Conservation (phyloP, 2,888 invertebrate species). For the Pseudococcus longispinus region DNA sequence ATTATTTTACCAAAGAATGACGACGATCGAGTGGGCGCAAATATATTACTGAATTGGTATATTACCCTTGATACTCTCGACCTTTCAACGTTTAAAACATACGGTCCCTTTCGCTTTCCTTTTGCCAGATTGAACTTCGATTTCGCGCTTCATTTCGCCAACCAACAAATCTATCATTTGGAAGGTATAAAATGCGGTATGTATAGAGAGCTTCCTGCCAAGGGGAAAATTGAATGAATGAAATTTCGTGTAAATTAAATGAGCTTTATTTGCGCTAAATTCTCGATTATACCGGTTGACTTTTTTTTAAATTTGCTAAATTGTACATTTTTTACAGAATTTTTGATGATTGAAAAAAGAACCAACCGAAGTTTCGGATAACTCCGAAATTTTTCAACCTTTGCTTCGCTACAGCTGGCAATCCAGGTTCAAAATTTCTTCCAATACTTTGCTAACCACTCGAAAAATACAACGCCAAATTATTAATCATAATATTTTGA, state of each 20-base stretch:
- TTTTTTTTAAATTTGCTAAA: not conserved
- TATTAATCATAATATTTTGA: not conserved
- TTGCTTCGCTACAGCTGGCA: too few species aligned
- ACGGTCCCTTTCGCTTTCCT: constrained; percentile 27
- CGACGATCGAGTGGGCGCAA: not conserved
- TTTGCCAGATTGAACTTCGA: constrained; percentile 15
- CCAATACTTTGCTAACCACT: too few species aligned
- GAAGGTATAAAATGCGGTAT: not conserved
- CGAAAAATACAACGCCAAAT: not conserved
- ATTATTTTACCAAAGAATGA: constrained; percentile 1
- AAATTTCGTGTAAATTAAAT: not conserved
- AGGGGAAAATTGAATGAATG: not conserved
- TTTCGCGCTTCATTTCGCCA: constrained; percentile 15
- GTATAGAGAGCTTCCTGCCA: not conserved
- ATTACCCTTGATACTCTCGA: not conserved
- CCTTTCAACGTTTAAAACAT: not conserved
- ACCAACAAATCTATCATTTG: not conserved
- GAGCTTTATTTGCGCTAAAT: not conserved
- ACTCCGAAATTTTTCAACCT: too few species aligned
- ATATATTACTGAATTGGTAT: not conserved
- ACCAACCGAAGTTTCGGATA: too few species aligned
- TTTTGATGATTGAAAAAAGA: too few species aligned
- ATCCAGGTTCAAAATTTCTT: too few species aligned
- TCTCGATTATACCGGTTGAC: not conserved
- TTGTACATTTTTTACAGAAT: too few species aligned